phyloP scores from a whole-genome alignment of 1,140 invertebrate genomes.

The Sminthurides bifidus region DNA sequence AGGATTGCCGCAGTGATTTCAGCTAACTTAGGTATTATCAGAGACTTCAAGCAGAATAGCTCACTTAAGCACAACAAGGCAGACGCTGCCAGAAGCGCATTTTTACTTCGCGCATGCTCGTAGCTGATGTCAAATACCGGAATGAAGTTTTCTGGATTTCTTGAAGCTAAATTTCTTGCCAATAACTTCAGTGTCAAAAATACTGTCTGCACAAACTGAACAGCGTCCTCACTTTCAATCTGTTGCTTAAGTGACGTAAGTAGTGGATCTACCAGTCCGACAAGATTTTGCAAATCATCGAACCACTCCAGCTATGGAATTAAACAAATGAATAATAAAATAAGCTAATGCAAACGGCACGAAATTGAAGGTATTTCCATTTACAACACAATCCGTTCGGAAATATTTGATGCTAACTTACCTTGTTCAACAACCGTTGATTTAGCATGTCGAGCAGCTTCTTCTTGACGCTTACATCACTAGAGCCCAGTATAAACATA shows the following conservation, averaged over 20 bases:
- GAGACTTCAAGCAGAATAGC: constrained; percentile 27
- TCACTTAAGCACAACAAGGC: constrained; percentile 26
- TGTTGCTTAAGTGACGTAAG: constrained; percentile 37
- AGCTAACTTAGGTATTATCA: constrained; percentile 27
- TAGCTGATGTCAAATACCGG: constrained; percentile 18
- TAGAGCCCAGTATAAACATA: constrained; percentile 8
- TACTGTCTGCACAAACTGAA: constrained; percentile 63
- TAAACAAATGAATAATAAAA: too few species aligned
- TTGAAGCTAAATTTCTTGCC: constrained; percentile 51
- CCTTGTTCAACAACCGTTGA: constrained; percentile 20
- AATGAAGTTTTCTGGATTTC: constrained; percentile 49
- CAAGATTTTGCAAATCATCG: constrained; percentile 36
- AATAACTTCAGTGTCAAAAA: constrained; percentile 68
- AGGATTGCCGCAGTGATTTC: constrained; percentile 17
- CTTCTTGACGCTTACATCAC: constrained; percentile 19
- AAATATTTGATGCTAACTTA: constrained; percentile 3
- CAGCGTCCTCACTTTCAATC: constrained; percentile 41
- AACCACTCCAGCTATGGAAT: constrained; percentile 29
- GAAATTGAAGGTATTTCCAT: not conserved
- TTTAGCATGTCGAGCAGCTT: constrained; percentile 27
- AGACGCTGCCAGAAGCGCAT: constrained; percentile 20
- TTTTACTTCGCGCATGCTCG: constrained; percentile 9
- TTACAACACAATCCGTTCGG: not conserved
- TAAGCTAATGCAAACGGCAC: not conserved
- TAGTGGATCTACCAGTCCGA: constrained; percentile 50